Evolutionary conservation across 1,140 invertebrate species (phyloP), one percentile per base, ranked within the genome.

Genomic region (Pararge aegeria): DNA sequence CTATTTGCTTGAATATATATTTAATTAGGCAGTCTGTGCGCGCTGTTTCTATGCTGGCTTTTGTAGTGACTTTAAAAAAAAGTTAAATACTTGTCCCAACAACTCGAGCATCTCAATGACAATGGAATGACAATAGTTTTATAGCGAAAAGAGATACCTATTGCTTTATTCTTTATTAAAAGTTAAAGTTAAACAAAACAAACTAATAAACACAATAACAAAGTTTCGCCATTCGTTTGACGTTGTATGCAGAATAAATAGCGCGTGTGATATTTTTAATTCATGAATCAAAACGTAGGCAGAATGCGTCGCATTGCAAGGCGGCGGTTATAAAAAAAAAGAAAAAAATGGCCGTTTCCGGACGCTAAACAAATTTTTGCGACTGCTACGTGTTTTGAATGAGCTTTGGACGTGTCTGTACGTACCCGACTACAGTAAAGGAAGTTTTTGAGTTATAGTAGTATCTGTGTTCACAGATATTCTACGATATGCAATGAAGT

Each of bases 201-300:
- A 37, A 50, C 34, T 19, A 46, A 16, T 15, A 19, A 9, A 18
- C 15, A 56, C 29, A 49, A 48, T 49, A 56, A 21, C 15, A 40
- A n/a, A 15, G 20, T 57, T 42, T 42, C 10, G 20, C 18, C 20
- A 12, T 40, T 24, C 51, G 9, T 46, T n/a, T 2, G 7, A 18
- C 16, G 19, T 46, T 46, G 42, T 51, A 56, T 68, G 34, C 38
- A 20, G 38, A 66, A 60, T 55, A 58, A 66, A 53, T 61, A 50
- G 49, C 54, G 37, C 57, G 66, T 71, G 75, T 65, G 67, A 72
- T 80, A 74, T 78, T 80, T 80, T 82, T 76, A 78, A 82, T 78
- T 82, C 73, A 80, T 82, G 77, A 80, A 80, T 72, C 71, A 66
- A 73, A 77, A 66, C 68, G 66, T 61, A 69, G 55, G 55, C 69